A percentile compares a stretch with the other conserved stretches of the same genome.
These are phyloP conservation scores for Paraescarpia echinospica DNA, from an alignment of 1,140 invertebrate genomes.

Conservation along the genomic window DNA sequence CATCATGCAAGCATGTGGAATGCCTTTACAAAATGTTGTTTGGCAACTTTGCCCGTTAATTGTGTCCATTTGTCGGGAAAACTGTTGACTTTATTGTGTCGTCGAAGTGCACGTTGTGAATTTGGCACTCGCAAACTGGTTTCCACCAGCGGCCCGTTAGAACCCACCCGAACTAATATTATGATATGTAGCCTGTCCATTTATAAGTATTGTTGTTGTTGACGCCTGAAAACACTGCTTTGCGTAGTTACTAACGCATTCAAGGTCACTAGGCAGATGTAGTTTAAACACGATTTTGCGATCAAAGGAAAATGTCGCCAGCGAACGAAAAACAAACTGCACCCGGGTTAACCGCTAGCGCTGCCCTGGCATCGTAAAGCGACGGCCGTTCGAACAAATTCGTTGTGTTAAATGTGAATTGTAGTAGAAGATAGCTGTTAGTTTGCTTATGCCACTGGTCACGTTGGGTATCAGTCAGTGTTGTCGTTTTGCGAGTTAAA, in stretches of 20 bases:
- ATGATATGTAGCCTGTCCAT: not conserved
- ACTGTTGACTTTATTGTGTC: conserved; percentile 5
- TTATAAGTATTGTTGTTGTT: not conserved
- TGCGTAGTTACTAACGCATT: not conserved
- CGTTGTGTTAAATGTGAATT: not conserved
- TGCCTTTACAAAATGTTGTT: not conserved
- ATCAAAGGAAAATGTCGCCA: not conserved
- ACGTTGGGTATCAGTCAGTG: not conserved
- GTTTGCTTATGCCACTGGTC: not conserved
- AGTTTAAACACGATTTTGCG: not conserved
- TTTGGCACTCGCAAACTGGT: not conserved
- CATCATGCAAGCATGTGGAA: not conserved
- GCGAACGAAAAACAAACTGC: not conserved
- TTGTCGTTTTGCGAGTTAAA: not conserved
- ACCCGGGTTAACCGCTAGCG: not conserved
- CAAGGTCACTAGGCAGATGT: not conserved
- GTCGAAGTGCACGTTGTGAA: conserved; percentile 3
- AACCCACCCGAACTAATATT: not conserved
- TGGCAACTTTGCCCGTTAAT: not conserved
- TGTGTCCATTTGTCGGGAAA: not conserved
- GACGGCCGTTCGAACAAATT: not conserved
- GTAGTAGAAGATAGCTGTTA: not conserved
- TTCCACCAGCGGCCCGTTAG: not conserved
- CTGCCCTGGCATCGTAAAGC: not conserved
- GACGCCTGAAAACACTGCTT: not conserved